These are phyloP conservation scores for Exaiptasia diaphana DNA, from an alignment of 64 coral and sea anemone genomes.

Conservation along the genomic window DNA sequence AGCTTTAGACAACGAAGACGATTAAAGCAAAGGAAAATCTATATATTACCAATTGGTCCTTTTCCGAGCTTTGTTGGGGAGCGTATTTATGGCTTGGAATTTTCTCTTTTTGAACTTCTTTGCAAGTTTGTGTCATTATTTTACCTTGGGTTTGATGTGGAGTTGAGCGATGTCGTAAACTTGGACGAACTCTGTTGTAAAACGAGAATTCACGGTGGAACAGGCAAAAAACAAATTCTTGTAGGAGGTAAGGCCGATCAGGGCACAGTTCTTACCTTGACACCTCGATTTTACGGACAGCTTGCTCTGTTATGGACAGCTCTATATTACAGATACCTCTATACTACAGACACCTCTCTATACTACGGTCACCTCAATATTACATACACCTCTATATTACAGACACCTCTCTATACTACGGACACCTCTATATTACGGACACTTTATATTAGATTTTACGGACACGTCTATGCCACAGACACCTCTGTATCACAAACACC, in stretches of 20 bases:
- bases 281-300: no score
- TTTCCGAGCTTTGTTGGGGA: conserved; percentile 45
- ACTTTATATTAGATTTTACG: neutral
- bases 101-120: conserved; percentile 49
- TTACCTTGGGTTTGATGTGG: conserved; percentile 53
- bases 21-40: conserved; percentile 39
- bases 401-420: neutral
- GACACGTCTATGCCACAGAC: neutral
- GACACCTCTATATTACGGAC: neutral
- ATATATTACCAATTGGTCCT: conserved; percentile 68
- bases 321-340: neutral
- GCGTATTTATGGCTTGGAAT: neutral
- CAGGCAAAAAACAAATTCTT: conserved; percentile 66
- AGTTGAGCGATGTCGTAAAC: conserved; percentile 39
- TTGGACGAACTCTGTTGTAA: conserved; percentile 51
- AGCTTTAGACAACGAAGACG: conserved; percentile 50
- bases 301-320: neutral
- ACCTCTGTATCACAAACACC: neutral
- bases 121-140: conserved; percentile 49
- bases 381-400: neutral
- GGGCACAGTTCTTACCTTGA: no score
- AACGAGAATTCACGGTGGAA: conserved; percentile 40
- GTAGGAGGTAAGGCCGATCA: conserved; percentile 77
- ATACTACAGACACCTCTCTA: neutral
- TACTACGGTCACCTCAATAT: neutral